phyloP scores from a whole-genome alignment of 2,888 invertebrate species.

The Dryomyza anilis region DNA sequence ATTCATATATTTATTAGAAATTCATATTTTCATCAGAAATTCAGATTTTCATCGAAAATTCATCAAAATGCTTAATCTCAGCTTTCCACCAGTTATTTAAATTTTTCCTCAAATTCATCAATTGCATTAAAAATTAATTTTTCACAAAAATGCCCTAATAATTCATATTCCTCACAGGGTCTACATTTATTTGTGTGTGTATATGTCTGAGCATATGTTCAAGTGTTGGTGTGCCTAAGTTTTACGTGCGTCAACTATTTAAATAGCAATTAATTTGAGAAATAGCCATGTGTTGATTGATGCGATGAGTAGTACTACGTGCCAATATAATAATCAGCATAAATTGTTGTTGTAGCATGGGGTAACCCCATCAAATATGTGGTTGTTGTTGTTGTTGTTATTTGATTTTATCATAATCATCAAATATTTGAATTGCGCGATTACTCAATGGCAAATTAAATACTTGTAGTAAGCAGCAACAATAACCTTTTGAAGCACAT shows the following conservation, averaged over 20 bases:
- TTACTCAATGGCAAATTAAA: neutral
- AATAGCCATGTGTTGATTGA: neutral
- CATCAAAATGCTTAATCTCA: too few relatives aligned
- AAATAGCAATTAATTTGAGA: conserved; percentile 16
- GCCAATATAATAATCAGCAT: neutral
- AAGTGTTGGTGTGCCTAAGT: neutral
- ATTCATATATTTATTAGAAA: too few relatives aligned
- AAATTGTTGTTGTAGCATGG: neutral
- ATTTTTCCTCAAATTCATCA: too few relatives aligned
- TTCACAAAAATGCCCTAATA: too few relatives aligned
- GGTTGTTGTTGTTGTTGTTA: neutral
- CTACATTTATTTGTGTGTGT: too few relatives aligned
- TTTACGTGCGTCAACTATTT: conserved; percentile 10
- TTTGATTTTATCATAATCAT: neutral
- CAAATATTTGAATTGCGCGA: conserved; percentile 2
- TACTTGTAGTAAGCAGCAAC: neutral
- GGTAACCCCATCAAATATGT: too few relatives aligned
- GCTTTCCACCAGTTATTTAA: too few relatives aligned
- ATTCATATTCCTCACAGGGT: too few relatives aligned
- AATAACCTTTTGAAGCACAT: neutral
- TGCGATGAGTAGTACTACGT: neutral
- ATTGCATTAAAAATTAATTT: too few relatives aligned
- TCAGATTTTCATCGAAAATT: too few relatives aligned
- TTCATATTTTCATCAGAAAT: too few relatives aligned
- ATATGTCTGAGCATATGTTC: too few relatives aligned